Evolutionary conservation across 1,140 invertebrate species (phyloP), one percentile per base, ranked within the genome.

Genomic region (Chironomus tepperi): DNA sequence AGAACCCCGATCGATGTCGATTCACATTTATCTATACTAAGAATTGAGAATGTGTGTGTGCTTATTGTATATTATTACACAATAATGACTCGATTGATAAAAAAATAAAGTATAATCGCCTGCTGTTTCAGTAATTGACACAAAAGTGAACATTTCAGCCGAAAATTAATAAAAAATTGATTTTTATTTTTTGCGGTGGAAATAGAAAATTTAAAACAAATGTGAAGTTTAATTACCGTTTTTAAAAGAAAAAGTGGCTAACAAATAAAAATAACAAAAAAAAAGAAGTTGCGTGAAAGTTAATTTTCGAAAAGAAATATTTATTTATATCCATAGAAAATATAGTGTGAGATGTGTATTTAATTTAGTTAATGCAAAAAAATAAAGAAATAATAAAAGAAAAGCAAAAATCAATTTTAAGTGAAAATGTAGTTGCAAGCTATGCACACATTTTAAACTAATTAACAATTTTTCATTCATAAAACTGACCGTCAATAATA

Each of bases 321-420:
- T 34, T 34, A 2, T 34, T 2, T 34, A 2, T 34, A 34, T 34
- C n/a, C n/a, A n/a, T n/a, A n/a, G n/a, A n/a, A 34, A 5, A 34
- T 34, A 34, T 34, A 34, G 24, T 34, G 24, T 34, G 12, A 57
- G 47, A 57, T 57, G 47, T 57, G 24, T 34, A 34, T 34, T 34
- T 34, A 34, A 34, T 34, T 34, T 34, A 34, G 24, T 34, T 34
- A 34, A 34, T 34, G 47, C 47, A 57, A n/a, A 57, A n/a, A 12
- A 57, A 12, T 15, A 57, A 57, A 5, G n/a, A n/a, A n/a, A n/a
- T n/a, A n/a, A n/a, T n/a, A n/a, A n/a, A n/a, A n/a, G n/a, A n/a
- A n/a, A n/a, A n/a, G n/a, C n/a, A n/a, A 57, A 57, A 57, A 57
- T 57, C 47, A 12, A 57, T 57, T 57, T 70, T 70, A 70, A 70